Evolutionary conservation across 2,797 vertebrate species (phyloP), one percentile per base, ranked within the genome.

Genomic region (Cynodonichthys magdalenae): DNA sequence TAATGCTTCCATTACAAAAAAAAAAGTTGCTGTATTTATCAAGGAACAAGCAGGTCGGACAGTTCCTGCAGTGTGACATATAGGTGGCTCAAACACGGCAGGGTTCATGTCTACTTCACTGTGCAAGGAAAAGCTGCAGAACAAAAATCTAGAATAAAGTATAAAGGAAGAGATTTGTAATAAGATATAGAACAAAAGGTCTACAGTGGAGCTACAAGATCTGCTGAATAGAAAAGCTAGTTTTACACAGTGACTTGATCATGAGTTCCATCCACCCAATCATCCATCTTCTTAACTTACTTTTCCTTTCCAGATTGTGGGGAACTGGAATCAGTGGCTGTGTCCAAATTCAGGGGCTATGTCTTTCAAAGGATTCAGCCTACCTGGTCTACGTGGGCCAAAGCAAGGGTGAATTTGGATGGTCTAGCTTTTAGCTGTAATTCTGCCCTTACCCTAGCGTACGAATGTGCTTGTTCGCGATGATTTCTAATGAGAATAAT

Each of bases 81-180:
- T 65, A 71, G 62, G 71, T 64, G 76, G 60, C 71, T 15, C 52
- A 27, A 27, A 28, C 31, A 18, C 56, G 27, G 39, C 55, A 53
- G 65, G 60, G 54, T 63, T 71, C 67, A 75, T 64, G 47, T 80
- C 62, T 56, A 77, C 71, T 71, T 41, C 56, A 15, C 71, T 27
- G 1, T 59, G 63, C 67, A 68, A 74, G 72, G 7, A 41, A 49
- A 60, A 63, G 67, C 74, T 86, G 84, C 78, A 75, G 80, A 45
- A 51, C 57, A 63, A 58, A 54, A 72, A 50, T 3, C 49, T 53
- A 7, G 61, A 54, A 54, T 72, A 74, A 87, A 77, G 84, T 74
- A 73, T 58, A 79, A 78, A 84, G 86, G 45, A 50, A 70, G 82
- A 72, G 68, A 79, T 29, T 65, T 69, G 71, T 64, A 80, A 81